These are phyloP conservation scores for Monochamus alternatus DNA, from an alignment of 2,888 invertebrate species.

Conservation along the genomic window DNA sequence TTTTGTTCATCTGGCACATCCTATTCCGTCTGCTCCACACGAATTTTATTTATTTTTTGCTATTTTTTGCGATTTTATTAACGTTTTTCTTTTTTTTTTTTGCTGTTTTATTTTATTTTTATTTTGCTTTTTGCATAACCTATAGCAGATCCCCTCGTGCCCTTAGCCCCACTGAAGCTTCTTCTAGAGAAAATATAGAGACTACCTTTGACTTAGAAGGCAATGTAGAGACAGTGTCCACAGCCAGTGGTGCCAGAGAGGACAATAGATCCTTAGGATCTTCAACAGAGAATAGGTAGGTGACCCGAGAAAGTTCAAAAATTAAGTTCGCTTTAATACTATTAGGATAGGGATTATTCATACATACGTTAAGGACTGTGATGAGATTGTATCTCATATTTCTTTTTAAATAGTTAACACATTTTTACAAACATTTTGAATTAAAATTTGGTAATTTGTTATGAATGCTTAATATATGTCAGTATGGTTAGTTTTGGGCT, in stretches of 20 bases:
- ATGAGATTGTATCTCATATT: too few relatives aligned
- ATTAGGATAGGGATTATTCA: too few relatives aligned
- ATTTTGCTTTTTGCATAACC: constrained; percentile 52
- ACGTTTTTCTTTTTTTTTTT: constrained; percentile 43
- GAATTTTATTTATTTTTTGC: constrained; percentile 30
- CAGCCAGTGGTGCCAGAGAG: constrained; percentile 85
- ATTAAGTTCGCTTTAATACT: background rate
- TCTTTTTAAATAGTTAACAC: too few relatives aligned
- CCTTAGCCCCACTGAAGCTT: constrained; percentile 71
- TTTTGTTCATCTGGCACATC: background rate
- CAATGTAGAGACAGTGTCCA: constrained; percentile 92
- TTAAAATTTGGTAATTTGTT: too few relatives aligned
- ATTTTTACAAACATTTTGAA: too few relatives aligned
- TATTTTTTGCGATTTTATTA: constrained; percentile 44
- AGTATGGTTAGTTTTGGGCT: too few relatives aligned
- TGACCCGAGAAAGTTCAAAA: background rate
- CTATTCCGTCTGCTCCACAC: background rate
- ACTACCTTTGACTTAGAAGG: constrained; percentile 93
- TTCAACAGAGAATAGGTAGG: constrained; percentile 86
- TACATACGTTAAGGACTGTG: too few relatives aligned
- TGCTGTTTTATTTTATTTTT: constrained; percentile 37
- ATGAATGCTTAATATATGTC: too few relatives aligned
- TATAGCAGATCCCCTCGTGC: constrained; percentile 69
- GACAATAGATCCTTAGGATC: constrained; percentile 77
- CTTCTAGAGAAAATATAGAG: constrained; percentile 83